Evolutionary conservation across 2,888 invertebrate species (phyloP), one percentile per base, ranked within the genome.

Genomic region (Acheta domesticus): DNA sequence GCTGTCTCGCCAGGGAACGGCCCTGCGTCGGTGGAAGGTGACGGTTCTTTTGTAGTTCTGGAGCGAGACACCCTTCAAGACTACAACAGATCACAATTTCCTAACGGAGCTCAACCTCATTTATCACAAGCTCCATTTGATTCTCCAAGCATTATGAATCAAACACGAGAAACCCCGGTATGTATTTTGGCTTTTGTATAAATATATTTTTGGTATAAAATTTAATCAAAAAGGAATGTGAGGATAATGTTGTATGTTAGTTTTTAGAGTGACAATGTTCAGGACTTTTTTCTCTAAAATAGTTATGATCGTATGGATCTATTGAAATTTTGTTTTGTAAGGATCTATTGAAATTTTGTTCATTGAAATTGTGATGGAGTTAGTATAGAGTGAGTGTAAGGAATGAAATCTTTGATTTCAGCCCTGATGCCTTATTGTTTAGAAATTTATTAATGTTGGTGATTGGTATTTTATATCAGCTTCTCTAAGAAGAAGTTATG

Each of bases 21-120:
- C 19, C 79, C 80, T 2, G 79, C 80, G 2, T 80, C 78, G 11
- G 12, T 79, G 20, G 77, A 75, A 50, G 82, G 81, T 77, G 83
- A 83, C 21, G 86, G 84, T 80, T 86, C 86, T 0, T 86, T 86
- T 81, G 86, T 86, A 36, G 85, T 86, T 5, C 81, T 86, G 20
- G 83, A 83, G 20, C 78, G 81, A 49, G 83, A 83, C 20, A 74
- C 80, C 14, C 14, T 62, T 36, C 80, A 80, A 50, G 73, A 79
- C 21, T 16, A 23, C 2, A 78, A 21, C 20, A n/a, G 73, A 36
- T 62, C 62, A 19, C 62, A 19, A 14, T 62, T 62, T 62, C 62
- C 62, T 3, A 21, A 49, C 8, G 48, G 62, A 19, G 62, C 62
- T 62, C 62, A 36, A 1, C 36, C 36, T 36, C 36, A 36, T 36